Evolutionary conservation across 2,797 vertebrate genomes (phyloP), one percentile per base, ranked within the genome.

Genomic region (Hydrocynus forskahlii): DNA sequence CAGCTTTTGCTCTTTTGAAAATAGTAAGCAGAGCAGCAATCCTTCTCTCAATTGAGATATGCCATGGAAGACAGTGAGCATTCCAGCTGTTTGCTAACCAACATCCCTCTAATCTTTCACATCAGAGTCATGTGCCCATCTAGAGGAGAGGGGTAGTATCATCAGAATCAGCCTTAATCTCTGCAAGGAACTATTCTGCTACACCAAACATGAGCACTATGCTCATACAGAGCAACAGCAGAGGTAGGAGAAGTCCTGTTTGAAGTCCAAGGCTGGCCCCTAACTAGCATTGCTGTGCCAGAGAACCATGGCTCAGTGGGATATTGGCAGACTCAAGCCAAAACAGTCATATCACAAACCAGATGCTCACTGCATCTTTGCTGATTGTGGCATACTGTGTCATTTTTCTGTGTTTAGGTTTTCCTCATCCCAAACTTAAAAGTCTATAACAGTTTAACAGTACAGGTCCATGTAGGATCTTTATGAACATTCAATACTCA

Each of bases 271-370:
- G 23, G 23, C 83, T 55, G 73, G 57, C 40, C 23, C 35, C 45
- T n/a, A 35, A 68, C 45, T 43, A 29, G 19, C 59, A 71, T 55
- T 16, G 8, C 54, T 21, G 70, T 82, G 52, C 52, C 75, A 79
- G 60, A 50, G 82, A 71, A 66, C 67, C 38, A 71, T 55, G 79
- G 21, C 71, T 73, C 40, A 54, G 17, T 23, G 74, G 75, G 86
- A 86, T 76, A 68, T 84, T 57, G 29, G 10, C 63, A 48, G 62
- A 66, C 55, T 81, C 48, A 74, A 80, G 83, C 84, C 85, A 86
- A 85, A 86, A 78, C 60, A 81, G 59, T 50, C 80, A 81, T 79
- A 85, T 86, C 85, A 73, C 71, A 45, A 86, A 81, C 81, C 81
- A 84, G 82, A 79, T 79, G 77, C 84, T 75, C 79, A 50, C 52